These are phyloP conservation scores for Celastrina argiolus DNA, from an alignment of 2,888 invertebrate genomes.

Conservation along the genomic window DNA sequence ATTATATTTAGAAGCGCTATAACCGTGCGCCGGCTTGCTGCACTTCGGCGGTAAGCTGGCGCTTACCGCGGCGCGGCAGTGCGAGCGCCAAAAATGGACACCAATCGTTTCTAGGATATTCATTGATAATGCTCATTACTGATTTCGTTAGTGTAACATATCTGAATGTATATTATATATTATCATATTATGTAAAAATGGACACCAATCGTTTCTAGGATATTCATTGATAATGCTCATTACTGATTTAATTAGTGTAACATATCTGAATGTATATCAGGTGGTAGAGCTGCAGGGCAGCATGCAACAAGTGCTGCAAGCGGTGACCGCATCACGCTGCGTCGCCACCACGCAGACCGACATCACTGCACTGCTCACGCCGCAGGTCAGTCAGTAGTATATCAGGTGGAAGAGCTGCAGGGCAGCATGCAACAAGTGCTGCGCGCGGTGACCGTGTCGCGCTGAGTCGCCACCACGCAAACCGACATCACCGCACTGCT, in stretches of 20 bases:
- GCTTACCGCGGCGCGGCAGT: no score
- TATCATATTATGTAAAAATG: no score
- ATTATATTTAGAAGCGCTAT: no score
- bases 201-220: no score
- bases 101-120: no score
- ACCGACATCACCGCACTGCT: conserved; percentile 88
- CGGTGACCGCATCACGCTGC: conserved; percentile 51
- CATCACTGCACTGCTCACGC: conserved; percentile 86
- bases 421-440: conserved; percentile 88
- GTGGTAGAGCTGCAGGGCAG: conserved; percentile 88
- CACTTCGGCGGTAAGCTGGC: no score
- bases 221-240: no score
- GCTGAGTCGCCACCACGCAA: conserved; percentile 81
- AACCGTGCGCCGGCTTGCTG: no score
- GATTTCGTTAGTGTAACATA: no score
- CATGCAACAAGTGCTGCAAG: conserved; percentile 84
- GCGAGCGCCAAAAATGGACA: no score
- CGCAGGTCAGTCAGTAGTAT: conserved; percentile 70
- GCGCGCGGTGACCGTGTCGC: conserved; percentile 47
- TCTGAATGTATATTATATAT: no score
- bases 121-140: no score
- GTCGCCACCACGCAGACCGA: conserved; percentile 86
- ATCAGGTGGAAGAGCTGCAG: conserved; percentile 86
- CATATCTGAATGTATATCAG: conserved; percentile 48
- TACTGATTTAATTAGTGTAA: not conserved